A percentile compares a stretch with the other conserved stretches of the same genome.
Conservation (phyloP, 2,888 invertebrate genomes). For the Drosophila peninsularis region DNA sequence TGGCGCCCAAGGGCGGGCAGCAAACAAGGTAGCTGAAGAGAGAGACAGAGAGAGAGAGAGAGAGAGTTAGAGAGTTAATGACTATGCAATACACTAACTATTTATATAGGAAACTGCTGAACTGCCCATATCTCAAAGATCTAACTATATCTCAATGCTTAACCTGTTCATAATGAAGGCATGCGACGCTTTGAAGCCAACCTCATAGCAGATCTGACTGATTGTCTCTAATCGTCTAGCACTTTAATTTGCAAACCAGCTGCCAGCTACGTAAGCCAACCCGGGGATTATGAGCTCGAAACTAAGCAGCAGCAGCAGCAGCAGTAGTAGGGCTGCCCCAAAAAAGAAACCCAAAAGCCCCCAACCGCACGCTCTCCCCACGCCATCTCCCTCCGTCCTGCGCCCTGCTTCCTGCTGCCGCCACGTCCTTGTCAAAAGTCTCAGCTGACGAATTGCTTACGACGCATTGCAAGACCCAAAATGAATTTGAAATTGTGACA, state of each 20-base stretch:
- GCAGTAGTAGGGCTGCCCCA: background rate
- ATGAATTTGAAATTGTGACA: conserved; percentile 75
- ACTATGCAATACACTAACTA: too few relatives aligned
- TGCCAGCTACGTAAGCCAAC: conserved; percentile 71
- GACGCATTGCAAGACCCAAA: conserved; percentile 51
- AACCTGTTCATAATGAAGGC: background rate
- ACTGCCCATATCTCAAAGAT: too few relatives aligned
- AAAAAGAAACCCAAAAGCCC: conserved; percentile 3
- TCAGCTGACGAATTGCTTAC: conserved; percentile 62
- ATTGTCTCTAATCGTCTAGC: conserved; percentile 72
- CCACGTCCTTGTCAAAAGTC: conserved; percentile 42
- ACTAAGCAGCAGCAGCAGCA: conserved; percentile 15
- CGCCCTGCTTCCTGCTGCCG: background rate
- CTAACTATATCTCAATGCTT: too few relatives aligned
- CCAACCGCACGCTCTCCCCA: background rate
- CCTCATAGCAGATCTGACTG: conserved; percentile 53
- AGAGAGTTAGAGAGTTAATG: too few relatives aligned
- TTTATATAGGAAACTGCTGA: too few relatives aligned
- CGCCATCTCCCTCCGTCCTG: background rate
- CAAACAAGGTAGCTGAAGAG: background rate
- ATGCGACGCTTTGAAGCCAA: conserved; percentile 12
- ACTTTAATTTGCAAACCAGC: conserved; percentile 74
- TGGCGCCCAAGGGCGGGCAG: background rate
- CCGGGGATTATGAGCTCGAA: conserved; percentile 61
- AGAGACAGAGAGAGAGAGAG: background rate